Conservation (phyloP, 2,888 invertebrate species). For the Scelioninae gen. 1 region DNA sequence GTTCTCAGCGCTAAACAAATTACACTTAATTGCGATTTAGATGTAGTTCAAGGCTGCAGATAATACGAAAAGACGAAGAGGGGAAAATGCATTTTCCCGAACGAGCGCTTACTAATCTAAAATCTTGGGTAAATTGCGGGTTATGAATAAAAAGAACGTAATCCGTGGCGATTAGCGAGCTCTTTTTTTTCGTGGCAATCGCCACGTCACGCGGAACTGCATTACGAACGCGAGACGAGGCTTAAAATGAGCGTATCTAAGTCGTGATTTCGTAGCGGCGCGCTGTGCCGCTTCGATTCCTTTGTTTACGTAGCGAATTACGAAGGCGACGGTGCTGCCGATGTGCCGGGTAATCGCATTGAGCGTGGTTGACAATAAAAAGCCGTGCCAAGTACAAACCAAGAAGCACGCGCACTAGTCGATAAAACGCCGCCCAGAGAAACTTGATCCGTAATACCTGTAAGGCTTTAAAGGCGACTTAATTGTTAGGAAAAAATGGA, state of each 20-base stretch:
- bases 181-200: conserved; percentile 14
- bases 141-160: conserved; percentile 36
- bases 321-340: conserved; percentile 53
- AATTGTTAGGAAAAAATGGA: conserved; percentile 48
- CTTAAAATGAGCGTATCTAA: conserved; percentile 38
- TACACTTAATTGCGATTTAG: conserved; percentile 57
- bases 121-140: conserved; percentile 38
- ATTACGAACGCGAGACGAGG: background rate
- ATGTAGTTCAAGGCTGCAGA: conserved; percentile 64
- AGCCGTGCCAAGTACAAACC: conserved; percentile 51
- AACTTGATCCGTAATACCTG: conserved; percentile 50
- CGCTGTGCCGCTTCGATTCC: conserved; percentile 40
- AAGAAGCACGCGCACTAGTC: conserved; percentile 38
- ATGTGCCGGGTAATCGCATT: conserved; percentile 57
- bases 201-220: conserved; percentile 35
- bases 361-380: conserved; percentile 47
- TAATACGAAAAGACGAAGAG: conserved; percentile 23
- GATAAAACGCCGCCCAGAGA: conserved; percentile 40
- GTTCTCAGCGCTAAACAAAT: conserved; percentile 57
- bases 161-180: conserved; percentile 16
- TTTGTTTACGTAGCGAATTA: conserved; percentile 55
- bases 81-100: conserved; percentile 45
- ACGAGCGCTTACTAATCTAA: conserved; percentile 13
- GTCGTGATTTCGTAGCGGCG: conserved; percentile 28
- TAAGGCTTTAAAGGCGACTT: conserved; percentile 59